phyloP scores from a whole-genome alignment of 2,888 invertebrate genomes.

The Mycalesis mineus region DNA sequence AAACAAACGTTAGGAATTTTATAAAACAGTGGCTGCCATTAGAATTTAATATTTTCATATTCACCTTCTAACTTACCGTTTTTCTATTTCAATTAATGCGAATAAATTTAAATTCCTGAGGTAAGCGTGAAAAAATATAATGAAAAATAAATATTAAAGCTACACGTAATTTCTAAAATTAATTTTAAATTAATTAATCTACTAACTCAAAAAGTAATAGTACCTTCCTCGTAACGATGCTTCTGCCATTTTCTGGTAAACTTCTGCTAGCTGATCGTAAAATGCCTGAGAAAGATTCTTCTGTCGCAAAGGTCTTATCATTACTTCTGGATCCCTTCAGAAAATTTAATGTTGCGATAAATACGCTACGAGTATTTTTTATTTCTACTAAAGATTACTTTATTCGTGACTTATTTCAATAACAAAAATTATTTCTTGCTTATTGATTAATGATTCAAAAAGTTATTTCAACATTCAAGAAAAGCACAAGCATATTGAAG shows the following conservation, averaged over 20 bases:
- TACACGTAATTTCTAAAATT: background rate
- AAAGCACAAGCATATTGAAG: too few species aligned
- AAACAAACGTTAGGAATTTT: background rate
- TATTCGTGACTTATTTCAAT: too few species aligned
- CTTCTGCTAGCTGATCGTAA: slow-evolving; percentile 71
- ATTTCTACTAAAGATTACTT: too few species aligned
- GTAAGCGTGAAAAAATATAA: slow-evolving; percentile 48
- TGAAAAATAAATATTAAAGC: background rate
- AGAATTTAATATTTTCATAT: background rate
- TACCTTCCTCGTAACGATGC: slow-evolving; percentile 78
- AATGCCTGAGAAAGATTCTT: slow-evolving; percentile 80
- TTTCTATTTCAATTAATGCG: slow-evolving; percentile 49
- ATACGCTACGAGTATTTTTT: background rate
- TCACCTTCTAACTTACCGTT: slow-evolving; percentile 44
- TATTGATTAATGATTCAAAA: too few species aligned
- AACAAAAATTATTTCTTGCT: too few species aligned
- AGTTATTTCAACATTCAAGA: too few species aligned
- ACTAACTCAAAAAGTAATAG: background rate
- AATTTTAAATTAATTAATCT: too few species aligned
- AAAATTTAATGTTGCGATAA: background rate
- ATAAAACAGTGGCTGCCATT: background rate
- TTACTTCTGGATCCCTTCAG: slow-evolving; percentile 54
- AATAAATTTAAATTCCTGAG: slow-evolving; percentile 59
- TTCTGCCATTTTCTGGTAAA: slow-evolving; percentile 78
- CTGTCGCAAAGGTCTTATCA: slow-evolving; percentile 80